These are phyloP conservation scores for Eira barbara DNA, from an alignment of 2,113 vertebrate genomes.

Conservation along the genomic window DNA sequence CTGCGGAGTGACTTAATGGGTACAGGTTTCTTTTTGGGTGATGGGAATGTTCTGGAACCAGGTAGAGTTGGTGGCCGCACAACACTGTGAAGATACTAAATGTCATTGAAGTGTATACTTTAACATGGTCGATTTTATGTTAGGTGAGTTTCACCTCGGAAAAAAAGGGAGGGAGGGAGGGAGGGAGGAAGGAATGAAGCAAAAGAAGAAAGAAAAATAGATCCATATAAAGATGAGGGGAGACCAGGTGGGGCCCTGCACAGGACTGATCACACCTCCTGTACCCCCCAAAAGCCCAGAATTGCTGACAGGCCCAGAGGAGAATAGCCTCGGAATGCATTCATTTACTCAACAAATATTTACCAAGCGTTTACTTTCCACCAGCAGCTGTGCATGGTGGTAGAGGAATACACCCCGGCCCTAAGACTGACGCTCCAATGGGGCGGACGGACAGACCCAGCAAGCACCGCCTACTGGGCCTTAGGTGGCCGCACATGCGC, in stretches of 20 bases:
- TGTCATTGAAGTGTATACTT: background rate
- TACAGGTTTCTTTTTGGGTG: background rate
- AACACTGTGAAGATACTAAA: background rate
- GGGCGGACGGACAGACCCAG: background rate
- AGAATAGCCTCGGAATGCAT: background rate
- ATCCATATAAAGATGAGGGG: background rate
- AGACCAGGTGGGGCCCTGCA: background rate
- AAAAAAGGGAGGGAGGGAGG: background rate
- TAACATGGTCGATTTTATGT: background rate
- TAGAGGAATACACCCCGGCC: background rate
- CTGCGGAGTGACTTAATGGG: background rate
- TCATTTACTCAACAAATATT: background rate
- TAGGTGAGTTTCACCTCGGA: background rate
- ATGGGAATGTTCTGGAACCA: background rate
- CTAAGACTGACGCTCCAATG: background rate
- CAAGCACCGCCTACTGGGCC: fast-evolving
- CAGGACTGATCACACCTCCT: fast-evolving
- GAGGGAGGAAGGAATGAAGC: background rate
- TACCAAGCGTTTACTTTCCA: background rate
- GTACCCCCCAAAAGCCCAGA: background rate
- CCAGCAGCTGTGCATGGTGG: background rate
- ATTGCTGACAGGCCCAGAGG: too few species aligned
- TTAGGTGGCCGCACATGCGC: fast-evolving
- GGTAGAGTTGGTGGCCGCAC: background rate
- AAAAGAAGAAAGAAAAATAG: background rate